Evolutionary conservation across 2,888 invertebrate genomes (phyloP).

Genomic region (Tetramorium bicarinatum): DNA sequence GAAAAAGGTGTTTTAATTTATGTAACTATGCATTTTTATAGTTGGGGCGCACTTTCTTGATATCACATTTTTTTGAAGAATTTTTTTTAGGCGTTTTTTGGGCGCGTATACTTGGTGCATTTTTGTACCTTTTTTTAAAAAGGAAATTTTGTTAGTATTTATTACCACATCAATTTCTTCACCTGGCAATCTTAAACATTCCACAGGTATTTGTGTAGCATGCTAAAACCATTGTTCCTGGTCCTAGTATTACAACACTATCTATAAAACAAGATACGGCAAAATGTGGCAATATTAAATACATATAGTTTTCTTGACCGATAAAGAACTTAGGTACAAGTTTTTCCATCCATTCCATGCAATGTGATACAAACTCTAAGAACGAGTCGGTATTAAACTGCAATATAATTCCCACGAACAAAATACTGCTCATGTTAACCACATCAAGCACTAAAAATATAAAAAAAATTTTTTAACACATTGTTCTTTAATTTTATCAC

Average conservation of each 20-base stretch:
- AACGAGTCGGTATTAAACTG: background rate
- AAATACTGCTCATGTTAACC: too few species aligned
- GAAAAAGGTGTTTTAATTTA: too few species aligned
- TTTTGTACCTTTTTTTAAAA: too few species aligned
- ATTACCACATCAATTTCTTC: background rate
- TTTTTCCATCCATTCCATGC: too few species aligned
- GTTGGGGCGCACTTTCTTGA: too few species aligned
- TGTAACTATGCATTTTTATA: too few species aligned
- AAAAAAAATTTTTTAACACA: background rate
- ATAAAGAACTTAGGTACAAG: background rate
- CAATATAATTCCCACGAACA: too few species aligned
- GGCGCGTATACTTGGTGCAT: too few species aligned
- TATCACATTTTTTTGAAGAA: too few species aligned
- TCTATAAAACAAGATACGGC: background rate
- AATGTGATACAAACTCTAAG: background rate
- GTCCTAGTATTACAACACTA: background rate
- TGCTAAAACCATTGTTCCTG: background rate
- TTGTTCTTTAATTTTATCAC: too few species aligned
- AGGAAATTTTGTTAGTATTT: too few species aligned
- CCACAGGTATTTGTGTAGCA: background rate
- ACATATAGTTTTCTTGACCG: background rate
- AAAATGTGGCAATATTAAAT: background rate
- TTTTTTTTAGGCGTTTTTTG: too few species aligned
- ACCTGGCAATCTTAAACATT: conserved; percentile 17
- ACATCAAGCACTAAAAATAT: background rate